Conservation (phyloP, 2,797 vertebrate genomes). For the Heterohyrax brucei region DNA sequence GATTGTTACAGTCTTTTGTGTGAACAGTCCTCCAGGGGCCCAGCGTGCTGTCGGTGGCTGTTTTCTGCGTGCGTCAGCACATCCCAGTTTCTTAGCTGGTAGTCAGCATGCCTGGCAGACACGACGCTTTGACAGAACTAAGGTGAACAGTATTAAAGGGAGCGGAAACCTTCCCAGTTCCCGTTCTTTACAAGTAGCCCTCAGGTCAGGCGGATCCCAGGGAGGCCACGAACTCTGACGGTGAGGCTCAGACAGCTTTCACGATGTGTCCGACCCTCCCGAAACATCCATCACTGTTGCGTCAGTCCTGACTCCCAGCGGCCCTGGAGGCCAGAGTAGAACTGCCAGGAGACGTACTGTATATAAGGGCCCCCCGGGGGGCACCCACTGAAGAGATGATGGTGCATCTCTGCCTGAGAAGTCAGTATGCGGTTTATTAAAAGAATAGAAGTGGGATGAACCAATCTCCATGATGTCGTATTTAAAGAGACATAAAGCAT, state of each 20-base stretch:
- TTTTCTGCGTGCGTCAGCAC: conserved; percentile 16
- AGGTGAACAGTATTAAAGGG: neutral
- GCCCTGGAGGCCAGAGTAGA: neutral
- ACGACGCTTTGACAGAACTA: neutral
- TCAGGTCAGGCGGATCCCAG: neutral
- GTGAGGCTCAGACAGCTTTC: neutral
- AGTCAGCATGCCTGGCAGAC: neutral
- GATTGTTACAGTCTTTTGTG: neutral
- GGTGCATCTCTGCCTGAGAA: neutral
- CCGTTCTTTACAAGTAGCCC: neutral
- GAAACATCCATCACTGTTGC: neutral
- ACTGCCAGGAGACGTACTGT: neutral
- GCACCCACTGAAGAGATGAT: conserved; percentile 29
- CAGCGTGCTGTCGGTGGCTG: neutral
- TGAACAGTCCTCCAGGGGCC: neutral
- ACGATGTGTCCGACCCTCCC: no score
- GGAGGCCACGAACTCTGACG: conserved; percentile 14
- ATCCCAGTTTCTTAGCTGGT: neutral
- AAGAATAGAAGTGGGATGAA: neutral
- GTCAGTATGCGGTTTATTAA: neutral
- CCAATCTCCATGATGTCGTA: neutral
- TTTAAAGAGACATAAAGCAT: conserved; percentile 12
- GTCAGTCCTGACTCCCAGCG: neutral
- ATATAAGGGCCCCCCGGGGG: neutral
- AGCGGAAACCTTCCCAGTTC: neutral